Conservation (phyloP, 64 coral and sea anemone genomes). For the Pocillopora verrucosa region DNA sequence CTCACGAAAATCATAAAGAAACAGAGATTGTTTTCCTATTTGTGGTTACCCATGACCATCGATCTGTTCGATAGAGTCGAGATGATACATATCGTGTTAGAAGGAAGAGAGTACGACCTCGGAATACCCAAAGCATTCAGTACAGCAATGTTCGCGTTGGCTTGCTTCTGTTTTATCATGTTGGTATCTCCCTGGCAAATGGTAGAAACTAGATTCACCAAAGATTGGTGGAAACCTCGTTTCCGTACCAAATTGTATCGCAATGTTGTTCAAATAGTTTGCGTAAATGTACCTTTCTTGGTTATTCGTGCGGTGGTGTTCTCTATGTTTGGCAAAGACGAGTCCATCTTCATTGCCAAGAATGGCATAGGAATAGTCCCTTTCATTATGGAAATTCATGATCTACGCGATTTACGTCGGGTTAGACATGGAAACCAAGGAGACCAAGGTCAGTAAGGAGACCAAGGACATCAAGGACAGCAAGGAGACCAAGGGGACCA, state of each 20-base stretch:
- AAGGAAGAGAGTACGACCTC: too few species aligned
- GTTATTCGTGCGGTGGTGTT: conserved; percentile 20
- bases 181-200: not conserved
- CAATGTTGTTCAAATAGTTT: not conserved
- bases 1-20: not conserved
- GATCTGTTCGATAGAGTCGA: not conserved
- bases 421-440: too few species aligned
- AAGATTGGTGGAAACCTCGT: not conserved
- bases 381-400: not conserved
- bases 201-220: not conserved
- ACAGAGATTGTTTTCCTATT: not conserved
- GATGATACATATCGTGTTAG: too few species aligned
- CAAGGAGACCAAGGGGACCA: too few species aligned
- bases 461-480: too few species aligned
- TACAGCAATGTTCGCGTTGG: not conserved
- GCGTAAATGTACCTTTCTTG: not conserved
- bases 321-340: conserved; percentile 1
- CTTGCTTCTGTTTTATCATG: not conserved
- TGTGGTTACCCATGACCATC: not conserved
- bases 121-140: too few species aligned
- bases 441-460: too few species aligned
- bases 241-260: not conserved
- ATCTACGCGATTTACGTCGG: too few species aligned
- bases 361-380: conserved; percentile 14
- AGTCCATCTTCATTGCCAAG: conserved; percentile 33